Conservation (phyloP, 2,888 invertebrate genomes). For the Stenotaenia linearis region DNA sequence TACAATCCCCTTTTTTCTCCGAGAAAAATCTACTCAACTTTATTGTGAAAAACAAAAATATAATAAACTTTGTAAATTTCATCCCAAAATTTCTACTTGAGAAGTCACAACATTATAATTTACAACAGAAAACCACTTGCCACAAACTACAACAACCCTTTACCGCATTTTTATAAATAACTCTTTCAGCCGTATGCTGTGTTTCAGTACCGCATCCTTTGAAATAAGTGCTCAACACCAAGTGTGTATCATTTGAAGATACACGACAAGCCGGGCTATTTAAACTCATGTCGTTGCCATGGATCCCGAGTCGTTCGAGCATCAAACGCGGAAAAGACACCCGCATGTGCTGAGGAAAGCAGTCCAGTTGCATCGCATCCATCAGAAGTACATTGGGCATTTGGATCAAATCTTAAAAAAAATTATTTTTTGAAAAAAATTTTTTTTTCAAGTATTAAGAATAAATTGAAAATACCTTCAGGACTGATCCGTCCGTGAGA, state of each 20-base stretch:
- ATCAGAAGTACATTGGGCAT: slow-evolving; percentile 41
- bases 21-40: too few relatives aligned
- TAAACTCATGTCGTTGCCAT: slow-evolving; percentile 38
- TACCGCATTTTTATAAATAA: slow-evolving; percentile 43
- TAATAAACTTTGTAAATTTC: too few relatives aligned
- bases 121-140: too few relatives aligned
- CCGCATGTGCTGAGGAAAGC: slow-evolving; percentile 39
- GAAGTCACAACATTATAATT: too few relatives aligned
- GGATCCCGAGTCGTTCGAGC: slow-evolving; percentile 40
- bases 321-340: slow-evolving; percentile 40
- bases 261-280: slow-evolving; percentile 40
- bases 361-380: slow-evolving; percentile 39
- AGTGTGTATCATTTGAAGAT: slow-evolving; percentile 44
- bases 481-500: slow-evolving; percentile 17
- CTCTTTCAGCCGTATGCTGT: slow-evolving; percentile 39
- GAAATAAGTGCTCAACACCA: slow-evolving; percentile 42
- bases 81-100: too few relatives aligned
- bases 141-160: too few relatives aligned
- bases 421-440: too few relatives aligned
- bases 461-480: not conserved
- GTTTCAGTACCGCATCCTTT: slow-evolving; percentile 43
- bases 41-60: too few relatives aligned
- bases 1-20: too few relatives aligned
- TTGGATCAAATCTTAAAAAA: slow-evolving; percentile 40
- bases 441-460: not conserved